phyloP scores from a whole-genome alignment of 2,888 invertebrate genomes.

The Allophyes oxyacanthae region DNA sequence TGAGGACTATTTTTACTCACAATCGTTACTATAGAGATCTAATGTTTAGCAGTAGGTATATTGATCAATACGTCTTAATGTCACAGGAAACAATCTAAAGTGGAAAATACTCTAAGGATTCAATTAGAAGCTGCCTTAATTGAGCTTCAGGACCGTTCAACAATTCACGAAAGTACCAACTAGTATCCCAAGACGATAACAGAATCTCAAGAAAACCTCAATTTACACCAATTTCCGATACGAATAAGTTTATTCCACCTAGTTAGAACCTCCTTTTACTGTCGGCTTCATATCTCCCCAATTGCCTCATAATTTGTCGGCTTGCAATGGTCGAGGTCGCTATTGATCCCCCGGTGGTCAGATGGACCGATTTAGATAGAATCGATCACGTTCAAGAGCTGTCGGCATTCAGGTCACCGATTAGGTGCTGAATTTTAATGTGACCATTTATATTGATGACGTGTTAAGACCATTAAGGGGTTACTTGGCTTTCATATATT shows the following conservation, averaged over 20 bases:
- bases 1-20: too few species aligned
- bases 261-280: slow-evolving; percentile 31
- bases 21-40: too few species aligned
- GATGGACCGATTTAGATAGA: slow-evolving; percentile 45
- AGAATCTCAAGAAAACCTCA: slow-evolving; percentile 13
- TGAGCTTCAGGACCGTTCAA: slow-evolving; percentile 4
- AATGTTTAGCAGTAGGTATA: too few species aligned
- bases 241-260: slow-evolving; percentile 42
- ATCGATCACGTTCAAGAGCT: slow-evolving; percentile 35
- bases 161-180: slow-evolving; percentile 11
- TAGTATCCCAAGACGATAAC: slow-evolving; percentile 33
- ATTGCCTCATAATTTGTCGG: slow-evolving; percentile 46
- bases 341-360: slow-evolving; percentile 45
- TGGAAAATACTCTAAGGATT: slow-evolving; percentile 12
- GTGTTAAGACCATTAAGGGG: slow-evolving; percentile 6
- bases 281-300: slow-evolving; percentile 39
- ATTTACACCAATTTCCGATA: slow-evolving; percentile 38
- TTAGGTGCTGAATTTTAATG: slow-evolving; percentile 31
- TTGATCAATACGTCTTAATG: too few species aligned
- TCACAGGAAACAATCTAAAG: background rate
- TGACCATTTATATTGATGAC: slow-evolving; percentile 16
- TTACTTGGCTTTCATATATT: background rate
- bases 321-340: slow-evolving; percentile 34
- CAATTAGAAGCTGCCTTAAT: slow-evolving; percentile 12
- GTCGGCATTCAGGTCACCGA: slow-evolving; percentile 36